Base-by-base conservation (phyloP, 2,113 vertebrate species). In the Prionailurus viverrinus region DNA sequence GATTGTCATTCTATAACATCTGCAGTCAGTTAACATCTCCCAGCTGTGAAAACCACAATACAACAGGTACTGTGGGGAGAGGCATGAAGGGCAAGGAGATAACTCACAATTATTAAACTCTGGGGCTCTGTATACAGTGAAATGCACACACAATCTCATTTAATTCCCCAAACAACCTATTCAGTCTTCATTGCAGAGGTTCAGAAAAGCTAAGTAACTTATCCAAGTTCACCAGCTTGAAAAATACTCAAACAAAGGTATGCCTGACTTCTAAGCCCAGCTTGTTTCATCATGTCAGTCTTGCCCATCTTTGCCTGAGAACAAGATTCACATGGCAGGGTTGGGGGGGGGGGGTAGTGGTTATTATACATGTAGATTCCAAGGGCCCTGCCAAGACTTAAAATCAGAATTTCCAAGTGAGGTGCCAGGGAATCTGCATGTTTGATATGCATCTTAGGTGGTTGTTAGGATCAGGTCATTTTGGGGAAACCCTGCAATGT, bases 391-490 rank as follows among this genome's bases (percentile, higher is more conserved):
- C 45, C 3, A 73, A 58, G 53, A 89, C 1, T 71, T 79, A 83
- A 36, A 69, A 87, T 61, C 33, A 85, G 71, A 73, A 86, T 83
- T 91, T 94, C 63, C 21, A 66, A 81, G n/a, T 25, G 45, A 95
- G 27, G 5, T 51, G 31, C 3, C 29, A 61, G n/a, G 39, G 33
- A 74, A 84, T 80, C 15, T 84, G 41, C 48, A 71, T 83, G 51
- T 53, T 92, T 74, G 39, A 79, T 33, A 63, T 8, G 16, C 25
- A 58, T 2, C 5, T 58, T 14, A 74, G 27, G 48, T 13, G 29
- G 71, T 90, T 81, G 19, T 66, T 85, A 90, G 55, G 39, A 76
- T 89, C 31, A n/a, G 45, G 76, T 61, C 5, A 55, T 74, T 65
- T 39, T 16, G 36, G 36, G 16, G 14, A 73, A 65, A n/a, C 4